Percentiles rank a stretch among this genome's conserved stretches.
These are phyloP conservation scores for Tyria jacobaeae DNA, from an alignment of 2,888 invertebrate species.

Conservation along the genomic window DNA sequence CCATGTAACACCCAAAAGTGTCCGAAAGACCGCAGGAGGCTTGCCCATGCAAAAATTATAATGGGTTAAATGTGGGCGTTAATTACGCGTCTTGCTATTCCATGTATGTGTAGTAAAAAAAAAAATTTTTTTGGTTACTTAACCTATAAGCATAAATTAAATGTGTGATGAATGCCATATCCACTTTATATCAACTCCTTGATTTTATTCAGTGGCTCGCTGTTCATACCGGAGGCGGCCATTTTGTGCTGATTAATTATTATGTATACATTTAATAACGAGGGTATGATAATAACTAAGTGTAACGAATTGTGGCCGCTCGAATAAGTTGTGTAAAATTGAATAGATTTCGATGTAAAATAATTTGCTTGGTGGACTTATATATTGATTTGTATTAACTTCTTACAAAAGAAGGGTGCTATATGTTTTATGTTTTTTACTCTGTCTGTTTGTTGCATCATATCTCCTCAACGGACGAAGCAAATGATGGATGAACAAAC, in stretches of 20 bases:
- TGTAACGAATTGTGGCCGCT: conserved; percentile 29
- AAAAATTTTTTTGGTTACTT: no score
- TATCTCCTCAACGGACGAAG: background rate
- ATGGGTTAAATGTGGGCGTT: no score
- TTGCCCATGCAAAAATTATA: no score
- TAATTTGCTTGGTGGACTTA: background rate
- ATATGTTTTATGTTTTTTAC: no score
- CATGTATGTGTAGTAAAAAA: no score
- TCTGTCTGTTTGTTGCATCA: no score
- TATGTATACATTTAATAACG: conserved; percentile 55
- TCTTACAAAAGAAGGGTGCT: no score
- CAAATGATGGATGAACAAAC: no score
- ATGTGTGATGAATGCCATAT: conserved; percentile 52
- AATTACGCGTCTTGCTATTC: no score
- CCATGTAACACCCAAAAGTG: no score
- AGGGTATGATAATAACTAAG: conserved; percentile 32
- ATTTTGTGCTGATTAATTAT: conserved; percentile 66
- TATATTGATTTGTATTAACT: conserved; percentile 4
- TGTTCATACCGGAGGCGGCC: conserved; percentile 64
- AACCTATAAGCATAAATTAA: background rate
- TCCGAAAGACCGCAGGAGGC: no score
- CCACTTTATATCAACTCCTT: conserved; percentile 34
- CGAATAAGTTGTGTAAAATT: conserved; percentile 8
- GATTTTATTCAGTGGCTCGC: conserved; percentile 63
- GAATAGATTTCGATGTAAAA: conserved; percentile 6